Base-by-base conservation (phyloP, 2,888 invertebrate species). In the Diarsia mendica region DNA sequence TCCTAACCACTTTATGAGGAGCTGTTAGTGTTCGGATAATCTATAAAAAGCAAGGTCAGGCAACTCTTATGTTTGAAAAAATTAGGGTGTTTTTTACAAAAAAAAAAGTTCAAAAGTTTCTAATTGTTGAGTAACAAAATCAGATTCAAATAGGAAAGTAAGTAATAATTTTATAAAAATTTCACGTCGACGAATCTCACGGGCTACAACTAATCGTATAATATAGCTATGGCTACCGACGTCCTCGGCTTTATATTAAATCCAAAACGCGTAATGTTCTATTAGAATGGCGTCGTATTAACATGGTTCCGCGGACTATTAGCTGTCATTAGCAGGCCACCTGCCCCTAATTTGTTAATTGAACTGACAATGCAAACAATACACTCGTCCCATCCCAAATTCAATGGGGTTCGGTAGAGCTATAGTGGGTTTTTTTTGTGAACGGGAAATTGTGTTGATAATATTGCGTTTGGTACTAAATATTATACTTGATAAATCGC, bases 281-380 rank as follows among this genome's bases (percentile, higher is more conserved):
- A 72, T 77, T 67, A 69, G 23, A 76, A 66, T 51, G 67, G 60
- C 6, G 44, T 39, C 39, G 49, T 55, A 58, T 44, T 64, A 69
- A 76, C 67, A 64, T 80, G 71, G 63, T 44, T 63, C 68, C 55
- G 60, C 60, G 63, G 66, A 72, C 89, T 89, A 88, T 87, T 85
- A 85, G 82, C 91, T 93, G 94, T 94, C 94, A 92, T 80, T 75
- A 82, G 77, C 93, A 92, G 89, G 81, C 73, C 88, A 88, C 85
- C 85, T 88, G 89, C 77, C 84, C 83, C 86, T 92, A 92, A 93
- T 92, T 93, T 89, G 92, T 90, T 93, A 93, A 94, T 94, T 93
- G 91, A 93, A 92, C 89, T 89, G 90, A 90, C 90, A 91, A 91
- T 90, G 89, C 89, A 87, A 90, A 90, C 90, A 90, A 90, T 89